Base-by-base conservation (phyloP, 2,797 vertebrate genomes). In the Sphenodon punctatus region DNA sequence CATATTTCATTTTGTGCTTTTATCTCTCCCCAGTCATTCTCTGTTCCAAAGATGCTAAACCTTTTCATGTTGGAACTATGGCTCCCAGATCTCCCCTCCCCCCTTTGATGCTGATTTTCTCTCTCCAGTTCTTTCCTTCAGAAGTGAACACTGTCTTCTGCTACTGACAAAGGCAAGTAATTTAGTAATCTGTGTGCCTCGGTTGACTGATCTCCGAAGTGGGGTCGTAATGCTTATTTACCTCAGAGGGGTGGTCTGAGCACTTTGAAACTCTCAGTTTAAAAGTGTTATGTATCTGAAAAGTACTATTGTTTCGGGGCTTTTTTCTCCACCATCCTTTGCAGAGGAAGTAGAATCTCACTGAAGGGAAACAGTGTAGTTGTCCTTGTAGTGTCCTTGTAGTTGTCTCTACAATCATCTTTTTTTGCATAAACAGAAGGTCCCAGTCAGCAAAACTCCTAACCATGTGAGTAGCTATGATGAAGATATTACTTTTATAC, bases 101-200 rank as follows among this genome's bases (percentile, higher is more conserved):
- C 7, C 17, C 2, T 48, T 8, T 19, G 1, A 38, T 51, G 49
- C 27, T 49, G 8, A 4, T 2, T 72, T 8, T 32, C 45, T 67
- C 3, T 2, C 61, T 53, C 5, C 45, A 23, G 10, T 38, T 48
- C 34, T 78, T 2, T 53, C 12, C 30, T 12, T 22, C 3, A 69
- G 10, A 77, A 63, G 53, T 67, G 34, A 3, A 56, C 58, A 15
- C n/a, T 64, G 2, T 1, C 0, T 0, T 3, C n/a, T 70, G 60
- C 5, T 22, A 0, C 0, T 22, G 58, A 4, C n/a, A n/a, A n/a
- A n/a, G n/a, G n/a, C n/a, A n/a, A n/a, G n/a, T n/a, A n/a, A n/a
- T n/a, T n/a, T n/a, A n/a, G n/a, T n/a, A n/a, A n/a, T 42, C 7
- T 16, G 9, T 2, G 10, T 46, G 19, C 10, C 11, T 74, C 34